Conservation (phyloP, 2,113 vertebrate genomes). For the Burhinus oedicnemus region DNA sequence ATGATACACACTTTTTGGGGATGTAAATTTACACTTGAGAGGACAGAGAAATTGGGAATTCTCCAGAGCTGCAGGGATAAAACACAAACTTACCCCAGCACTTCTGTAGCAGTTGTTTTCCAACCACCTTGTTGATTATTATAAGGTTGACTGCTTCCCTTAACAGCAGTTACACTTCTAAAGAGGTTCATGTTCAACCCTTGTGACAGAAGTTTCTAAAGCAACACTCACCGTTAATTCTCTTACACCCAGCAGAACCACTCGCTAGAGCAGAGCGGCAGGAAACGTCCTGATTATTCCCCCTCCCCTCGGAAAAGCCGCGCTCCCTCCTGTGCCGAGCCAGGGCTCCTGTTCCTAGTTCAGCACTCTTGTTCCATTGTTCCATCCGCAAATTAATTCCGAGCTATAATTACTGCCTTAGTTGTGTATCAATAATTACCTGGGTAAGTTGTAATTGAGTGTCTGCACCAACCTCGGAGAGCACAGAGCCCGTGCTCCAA, state of each 20-base stretch:
- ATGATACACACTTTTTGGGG: not conserved
- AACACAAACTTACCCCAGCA: not conserved
- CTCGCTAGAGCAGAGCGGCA: no score
- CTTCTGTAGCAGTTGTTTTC: constrained; percentile 32
- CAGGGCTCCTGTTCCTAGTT: not conserved
- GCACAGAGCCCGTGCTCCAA: not conserved
- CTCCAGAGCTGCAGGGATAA: not conserved
- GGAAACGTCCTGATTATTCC: not conserved
- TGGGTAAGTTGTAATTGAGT: not conserved
- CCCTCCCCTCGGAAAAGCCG: not conserved
- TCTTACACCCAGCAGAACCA: not conserved
- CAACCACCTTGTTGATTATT: constrained; percentile 3
- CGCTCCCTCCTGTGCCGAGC: not conserved
- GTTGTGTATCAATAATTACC: not conserved
- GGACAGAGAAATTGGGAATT: not conserved
- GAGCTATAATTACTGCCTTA: not conserved
- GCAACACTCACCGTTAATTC: not conserved
- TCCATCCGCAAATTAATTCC: not conserved
- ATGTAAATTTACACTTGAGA: not conserved
- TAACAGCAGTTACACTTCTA: not conserved
- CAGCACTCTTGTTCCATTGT: not conserved
- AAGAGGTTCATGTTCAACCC: not conserved
- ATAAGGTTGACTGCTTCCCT: not conserved
- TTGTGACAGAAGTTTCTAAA: not conserved
- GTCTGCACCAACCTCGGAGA: not conserved